Evolutionary conservation across 2,888 invertebrate species (phyloP).

Genomic region (Tetragnatha montana): DNA sequence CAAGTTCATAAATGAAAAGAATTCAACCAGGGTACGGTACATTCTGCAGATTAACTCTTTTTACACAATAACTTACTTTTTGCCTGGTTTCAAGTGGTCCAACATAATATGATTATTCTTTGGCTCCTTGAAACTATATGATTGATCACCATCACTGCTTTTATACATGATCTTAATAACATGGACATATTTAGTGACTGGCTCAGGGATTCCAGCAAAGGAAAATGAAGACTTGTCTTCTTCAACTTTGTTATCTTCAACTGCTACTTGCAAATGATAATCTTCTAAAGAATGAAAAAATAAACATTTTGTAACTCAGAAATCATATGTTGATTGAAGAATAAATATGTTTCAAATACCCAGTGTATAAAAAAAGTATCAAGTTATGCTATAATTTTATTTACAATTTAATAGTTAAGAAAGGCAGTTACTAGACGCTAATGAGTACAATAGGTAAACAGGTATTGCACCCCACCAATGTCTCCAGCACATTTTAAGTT

Average conservation of each 20-base stretch:
- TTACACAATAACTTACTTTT: slow-evolving; percentile 76
- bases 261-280: slow-evolving; percentile 87
- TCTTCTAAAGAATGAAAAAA: slow-evolving; percentile 80
- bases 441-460: no score
- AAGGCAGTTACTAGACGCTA: no score
- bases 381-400: no score
- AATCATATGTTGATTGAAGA: no score
- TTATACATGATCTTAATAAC: slow-evolving; percentile 91
- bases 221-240: slow-evolving; percentile 80
- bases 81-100: slow-evolving; percentile 84
- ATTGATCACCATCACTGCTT: slow-evolving; percentile 83
- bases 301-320: no score
- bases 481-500: no score
- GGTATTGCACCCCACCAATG: no score
- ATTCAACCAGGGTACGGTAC: background rate
- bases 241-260: slow-evolving; percentile 85
- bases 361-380: no score
- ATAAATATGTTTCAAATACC: no score
- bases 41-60: no score
- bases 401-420: no score
- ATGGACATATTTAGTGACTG: slow-evolving; percentile 91
- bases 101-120: slow-evolving; percentile 83
- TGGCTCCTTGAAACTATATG: slow-evolving; percentile 85
- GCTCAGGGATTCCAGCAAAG: slow-evolving; percentile 88
- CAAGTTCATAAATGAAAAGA: background rate